These are phyloP conservation scores for Atopsyche davidsoni DNA, from an alignment of 1,140 invertebrate species.

Conservation along the genomic window DNA sequence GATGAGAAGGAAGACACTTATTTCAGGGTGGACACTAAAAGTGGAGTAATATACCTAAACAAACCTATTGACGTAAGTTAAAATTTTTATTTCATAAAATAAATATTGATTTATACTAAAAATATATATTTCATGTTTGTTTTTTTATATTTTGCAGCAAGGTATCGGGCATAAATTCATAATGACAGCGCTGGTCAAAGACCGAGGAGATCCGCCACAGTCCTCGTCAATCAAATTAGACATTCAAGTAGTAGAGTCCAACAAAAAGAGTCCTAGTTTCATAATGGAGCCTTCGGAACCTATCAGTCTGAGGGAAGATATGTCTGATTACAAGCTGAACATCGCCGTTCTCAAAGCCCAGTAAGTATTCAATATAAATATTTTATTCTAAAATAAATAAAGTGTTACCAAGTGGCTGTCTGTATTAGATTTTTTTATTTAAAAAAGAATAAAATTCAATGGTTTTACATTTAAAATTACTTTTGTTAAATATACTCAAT, in stretches of 20 bases:
- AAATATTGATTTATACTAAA: not conserved
- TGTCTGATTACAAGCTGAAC: conserved; percentile 58
- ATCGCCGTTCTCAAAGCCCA: conserved; percentile 64
- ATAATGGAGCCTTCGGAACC: conserved; percentile 50
- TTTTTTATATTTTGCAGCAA: conserved; percentile 48
- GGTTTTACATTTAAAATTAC: no score
- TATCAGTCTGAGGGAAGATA: conserved; percentile 67
- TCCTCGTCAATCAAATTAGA: conserved; percentile 65
- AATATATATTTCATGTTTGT: not conserved
- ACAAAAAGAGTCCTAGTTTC: conserved; percentile 79
- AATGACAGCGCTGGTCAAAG: conserved; percentile 67
- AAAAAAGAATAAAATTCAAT: no score
- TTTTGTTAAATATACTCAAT: no score
- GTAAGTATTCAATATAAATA: no score
- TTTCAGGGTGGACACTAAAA: conserved; percentile 70
- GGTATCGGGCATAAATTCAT: conserved; percentile 61
- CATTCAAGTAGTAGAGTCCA: conserved; percentile 78
- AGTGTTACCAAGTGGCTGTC: no score
- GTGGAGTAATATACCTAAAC: conserved; percentile 72
- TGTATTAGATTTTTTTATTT: no score
- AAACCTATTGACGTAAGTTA: conserved; percentile 62
- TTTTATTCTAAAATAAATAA: no score
- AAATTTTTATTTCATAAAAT: not conserved
- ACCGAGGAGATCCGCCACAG: conserved; percentile 61
- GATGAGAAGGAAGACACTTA: conserved; percentile 57